phyloP scores from a whole-genome alignment of 2,113 vertebrate genomes.

The Rhodinocichla rosea region DNA sequence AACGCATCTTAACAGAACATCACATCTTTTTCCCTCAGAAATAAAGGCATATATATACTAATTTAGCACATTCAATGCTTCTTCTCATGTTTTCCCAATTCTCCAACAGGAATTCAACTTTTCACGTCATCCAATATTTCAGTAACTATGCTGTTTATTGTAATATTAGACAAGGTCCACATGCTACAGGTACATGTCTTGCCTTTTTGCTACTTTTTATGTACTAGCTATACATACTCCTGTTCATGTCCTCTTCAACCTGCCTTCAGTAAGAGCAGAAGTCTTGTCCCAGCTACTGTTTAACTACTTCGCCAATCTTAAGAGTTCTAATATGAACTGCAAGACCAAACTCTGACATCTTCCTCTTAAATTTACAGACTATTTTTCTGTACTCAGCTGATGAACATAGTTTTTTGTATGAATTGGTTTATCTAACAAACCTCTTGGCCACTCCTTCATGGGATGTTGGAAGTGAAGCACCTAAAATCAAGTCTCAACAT shows the following conservation, averaged over 20 bases:
- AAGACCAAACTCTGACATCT: background rate
- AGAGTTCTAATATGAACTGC: background rate
- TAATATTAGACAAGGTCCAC: background rate
- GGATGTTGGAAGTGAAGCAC: background rate
- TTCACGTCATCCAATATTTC: fast-evolving
- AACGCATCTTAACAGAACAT: background rate
- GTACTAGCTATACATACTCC: background rate
- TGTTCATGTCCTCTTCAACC: background rate
- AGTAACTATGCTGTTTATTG: background rate
- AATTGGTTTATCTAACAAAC: background rate
- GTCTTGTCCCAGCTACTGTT: background rate
- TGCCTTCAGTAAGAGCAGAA: background rate
- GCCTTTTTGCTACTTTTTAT: background rate
- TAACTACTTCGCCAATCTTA: background rate
- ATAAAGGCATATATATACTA: fast-evolving
- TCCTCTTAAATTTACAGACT: background rate
- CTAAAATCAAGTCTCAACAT: background rate
- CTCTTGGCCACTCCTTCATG: background rate
- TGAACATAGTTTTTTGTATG: background rate
- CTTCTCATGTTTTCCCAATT: background rate
- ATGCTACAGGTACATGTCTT: fast-evolving
- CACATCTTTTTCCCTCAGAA: background rate
- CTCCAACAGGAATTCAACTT: background rate
- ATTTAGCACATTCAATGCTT: background rate
- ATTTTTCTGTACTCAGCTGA: background rate